These are phyloP conservation scores for Noctua comes DNA, from an alignment of 2,888 invertebrate genomes.

Conservation along the genomic window DNA sequence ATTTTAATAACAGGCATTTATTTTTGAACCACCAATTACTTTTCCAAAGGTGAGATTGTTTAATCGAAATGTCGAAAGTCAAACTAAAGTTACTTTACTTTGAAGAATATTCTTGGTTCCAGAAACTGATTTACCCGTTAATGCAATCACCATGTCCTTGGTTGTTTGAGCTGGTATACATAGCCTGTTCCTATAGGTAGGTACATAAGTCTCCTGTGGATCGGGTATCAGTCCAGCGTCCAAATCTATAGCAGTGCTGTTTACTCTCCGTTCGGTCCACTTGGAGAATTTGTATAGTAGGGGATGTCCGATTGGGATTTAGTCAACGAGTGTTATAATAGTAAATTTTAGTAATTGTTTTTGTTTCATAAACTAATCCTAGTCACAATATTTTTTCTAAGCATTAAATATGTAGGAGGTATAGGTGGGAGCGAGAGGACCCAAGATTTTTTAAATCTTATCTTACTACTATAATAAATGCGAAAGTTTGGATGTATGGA, in stretches of 20 bases:
- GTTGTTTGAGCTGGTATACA: conserved; percentile 30
- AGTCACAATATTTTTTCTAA: not conserved
- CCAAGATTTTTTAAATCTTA: too few species aligned
- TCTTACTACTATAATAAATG: too few species aligned
- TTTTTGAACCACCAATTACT: not conserved
- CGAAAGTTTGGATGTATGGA: too few species aligned
- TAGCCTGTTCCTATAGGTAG: conserved; percentile 9
- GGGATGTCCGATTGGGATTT: conserved; percentile 33
- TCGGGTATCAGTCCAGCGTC: conserved; percentile 36
- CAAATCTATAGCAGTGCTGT: conserved; percentile 51
- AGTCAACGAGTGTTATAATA: conserved; percentile 16
- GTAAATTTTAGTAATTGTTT: not conserved
- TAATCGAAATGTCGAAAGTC: conserved; percentile 7
- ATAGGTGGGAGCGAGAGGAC: not conserved
- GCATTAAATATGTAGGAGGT: not conserved
- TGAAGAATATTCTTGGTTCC: conserved; percentile 14
- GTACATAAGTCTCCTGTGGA: conserved; percentile 24
- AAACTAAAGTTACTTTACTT: not conserved
- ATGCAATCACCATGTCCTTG: conserved; percentile 33
- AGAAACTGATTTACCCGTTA: conserved; percentile 25
- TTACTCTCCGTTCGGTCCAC: conserved; percentile 54
- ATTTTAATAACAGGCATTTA: not conserved
- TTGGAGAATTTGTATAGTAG: conserved; percentile 59
- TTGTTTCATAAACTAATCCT: not conserved
- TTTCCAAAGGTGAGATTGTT: not conserved